These are phyloP conservation scores for Deroptyus accipitrinus DNA, from an alignment of 2,113 vertebrate genomes.

Conservation along the genomic window DNA sequence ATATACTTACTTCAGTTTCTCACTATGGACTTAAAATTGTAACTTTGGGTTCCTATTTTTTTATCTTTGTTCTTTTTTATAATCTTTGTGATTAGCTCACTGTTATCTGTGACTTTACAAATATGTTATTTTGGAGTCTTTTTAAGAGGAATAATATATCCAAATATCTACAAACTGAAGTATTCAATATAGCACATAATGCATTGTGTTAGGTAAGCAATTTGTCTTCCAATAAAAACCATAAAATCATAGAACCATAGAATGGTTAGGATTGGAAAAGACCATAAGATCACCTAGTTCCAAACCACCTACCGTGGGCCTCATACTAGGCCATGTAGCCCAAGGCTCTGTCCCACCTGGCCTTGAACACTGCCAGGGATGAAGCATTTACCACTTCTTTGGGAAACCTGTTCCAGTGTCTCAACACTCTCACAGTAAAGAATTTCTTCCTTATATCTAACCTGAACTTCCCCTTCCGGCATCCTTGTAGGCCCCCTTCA, in stretches of 20 bases:
- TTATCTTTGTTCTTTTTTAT: not conserved
- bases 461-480: not conserved
- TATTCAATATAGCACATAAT: not conserved
- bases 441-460: not conserved
- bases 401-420: not conserved
- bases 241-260: not conserved
- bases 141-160: not conserved
- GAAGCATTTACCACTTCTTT: not conserved
- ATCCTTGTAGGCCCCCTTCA: not conserved
- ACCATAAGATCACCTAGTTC: not conserved
- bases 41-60: not conserved
- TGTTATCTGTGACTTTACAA: not conserved
- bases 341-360: not conserved
- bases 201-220: not conserved
- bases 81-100: not conserved
- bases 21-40: not conserved
- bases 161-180: not conserved
- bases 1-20: not conserved
- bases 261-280: not conserved
- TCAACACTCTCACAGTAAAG: not conserved
- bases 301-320: not conserved
- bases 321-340: not conserved
- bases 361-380: not conserved
- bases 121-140: not conserved
- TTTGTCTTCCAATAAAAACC: not conserved